A percentile compares a stretch with the other conserved stretches of the same genome.
Conservation (phyloP, 2,797 vertebrate species). For the Tenualosa ilisha region DNA sequence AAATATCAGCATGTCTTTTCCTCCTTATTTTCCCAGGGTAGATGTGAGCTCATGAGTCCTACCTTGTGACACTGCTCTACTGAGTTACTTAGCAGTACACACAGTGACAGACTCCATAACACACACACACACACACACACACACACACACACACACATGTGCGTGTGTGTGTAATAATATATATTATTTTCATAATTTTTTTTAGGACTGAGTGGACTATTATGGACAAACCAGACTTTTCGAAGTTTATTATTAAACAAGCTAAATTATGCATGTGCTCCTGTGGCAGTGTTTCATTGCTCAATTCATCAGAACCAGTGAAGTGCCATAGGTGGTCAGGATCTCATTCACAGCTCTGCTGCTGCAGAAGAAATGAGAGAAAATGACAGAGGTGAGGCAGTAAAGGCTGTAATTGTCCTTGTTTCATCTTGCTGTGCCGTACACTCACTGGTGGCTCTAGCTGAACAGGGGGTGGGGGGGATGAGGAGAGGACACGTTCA, state of each 20-base stretch:
- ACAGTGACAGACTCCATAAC: too few species aligned
- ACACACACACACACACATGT: too few species aligned
- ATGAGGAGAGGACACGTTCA: background rate
- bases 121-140: too few species aligned
- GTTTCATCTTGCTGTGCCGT: background rate
- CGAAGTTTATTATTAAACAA: background rate
- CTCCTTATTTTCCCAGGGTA: background rate
- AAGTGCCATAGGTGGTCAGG: background rate
- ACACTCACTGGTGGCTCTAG: background rate
- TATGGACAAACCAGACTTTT: constrained; percentile 12
- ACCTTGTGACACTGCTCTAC: background rate
- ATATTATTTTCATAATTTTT: too few species aligned
- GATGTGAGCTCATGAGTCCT: background rate
- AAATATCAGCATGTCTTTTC: background rate
- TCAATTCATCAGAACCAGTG: background rate
- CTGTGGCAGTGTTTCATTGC: background rate
- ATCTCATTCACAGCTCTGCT: background rate
- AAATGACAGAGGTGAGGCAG: background rate
- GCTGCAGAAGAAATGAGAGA: background rate
- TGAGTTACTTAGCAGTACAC: background rate
- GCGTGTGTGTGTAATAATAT: too few species aligned
- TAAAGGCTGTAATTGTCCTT: background rate
- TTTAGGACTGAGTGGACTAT: background rate
- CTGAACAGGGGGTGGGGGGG: background rate
- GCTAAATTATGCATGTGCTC: background rate